Base-by-base conservation (phyloP, 2,113 vertebrate species). In the Uria aalge region DNA sequence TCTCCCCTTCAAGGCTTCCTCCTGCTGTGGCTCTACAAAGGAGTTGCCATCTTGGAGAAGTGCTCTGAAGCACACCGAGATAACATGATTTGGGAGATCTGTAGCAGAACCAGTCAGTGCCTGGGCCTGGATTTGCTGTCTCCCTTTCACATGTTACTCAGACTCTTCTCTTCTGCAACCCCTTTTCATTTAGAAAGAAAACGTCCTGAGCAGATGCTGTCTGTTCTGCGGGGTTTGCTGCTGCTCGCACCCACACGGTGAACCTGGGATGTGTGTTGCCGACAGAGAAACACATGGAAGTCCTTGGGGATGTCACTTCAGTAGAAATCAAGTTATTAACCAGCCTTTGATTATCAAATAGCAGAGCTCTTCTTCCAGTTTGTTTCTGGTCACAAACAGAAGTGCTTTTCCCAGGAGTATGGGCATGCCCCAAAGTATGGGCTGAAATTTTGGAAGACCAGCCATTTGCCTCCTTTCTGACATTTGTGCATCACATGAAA, bases 141-240 rank as follows among this genome's bases (percentile, higher is more conserved):
- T 67, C 19, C 8, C 22, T 84, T 60, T 59, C 32, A 32, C 11
- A 13, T 0, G 0, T 17, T 15, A n/a, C 43, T 77, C 1, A 1
- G 52, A 75, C 10, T 38, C 18, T 6, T 38, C 32, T 62, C 56
- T 75, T 85, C 34, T 6, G 10, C 27, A 41, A 5, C 1, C 8
- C 10, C 20, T 75, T 29, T 68, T 15, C 53, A 13, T 52, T 47
- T 21, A n/a, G 57, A 60, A 66, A 50, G 32, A 40, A 82, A 59
- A n/a, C n/a, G 4, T 21, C 36, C 50, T 24, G 55, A 11, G 22
- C 29, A 34, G 38, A 29, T 41, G 34, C 52, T 29, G 36, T 10
- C 53, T 55, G 4, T 63, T 38, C 64, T 30, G 43, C 2, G 21
- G 34, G 32, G 43, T 32, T 2, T 64, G 53, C 53, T 89, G 80